Evolutionary conservation across 2,113 vertebrate species (phyloP).

Genomic region (Columba janthina): DNA sequence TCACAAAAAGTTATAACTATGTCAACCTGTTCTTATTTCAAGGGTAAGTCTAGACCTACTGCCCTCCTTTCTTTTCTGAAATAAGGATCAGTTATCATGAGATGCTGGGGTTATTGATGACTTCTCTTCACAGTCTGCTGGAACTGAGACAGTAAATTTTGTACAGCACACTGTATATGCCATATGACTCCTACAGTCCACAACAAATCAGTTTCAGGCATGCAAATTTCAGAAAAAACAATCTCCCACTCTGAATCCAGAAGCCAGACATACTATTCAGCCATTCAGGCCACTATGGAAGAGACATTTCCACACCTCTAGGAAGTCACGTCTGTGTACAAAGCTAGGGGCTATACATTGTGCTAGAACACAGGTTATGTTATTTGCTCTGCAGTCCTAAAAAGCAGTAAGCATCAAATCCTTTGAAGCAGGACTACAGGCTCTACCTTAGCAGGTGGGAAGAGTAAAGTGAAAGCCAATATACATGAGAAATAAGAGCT

Average conservation of each 20-base stretch:
- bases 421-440: background rate
- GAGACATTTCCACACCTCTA: background rate
- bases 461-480: background rate
- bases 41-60: slow-evolving; percentile 81
- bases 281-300: background rate
- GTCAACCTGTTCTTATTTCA: slow-evolving; percentile 99
- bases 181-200: background rate
- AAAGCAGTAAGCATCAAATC: background rate
- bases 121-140: background rate
- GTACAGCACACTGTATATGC: background rate
- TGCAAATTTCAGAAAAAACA: background rate
- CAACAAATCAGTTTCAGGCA: background rate
- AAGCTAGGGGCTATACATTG: background rate
- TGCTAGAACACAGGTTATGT: background rate
- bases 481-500: background rate
- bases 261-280: background rate
- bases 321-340: background rate
- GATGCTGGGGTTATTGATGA: background rate
- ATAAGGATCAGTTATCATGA: background rate
- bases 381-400: background rate
- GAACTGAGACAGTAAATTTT: background rate
- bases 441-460: background rate
- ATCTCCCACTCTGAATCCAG: background rate
- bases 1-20: slow-evolving; percentile 99
- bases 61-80: background rate